Conservation (phyloP, 2,888 invertebrate species). For the Digitonthophagus gazella region DNA sequence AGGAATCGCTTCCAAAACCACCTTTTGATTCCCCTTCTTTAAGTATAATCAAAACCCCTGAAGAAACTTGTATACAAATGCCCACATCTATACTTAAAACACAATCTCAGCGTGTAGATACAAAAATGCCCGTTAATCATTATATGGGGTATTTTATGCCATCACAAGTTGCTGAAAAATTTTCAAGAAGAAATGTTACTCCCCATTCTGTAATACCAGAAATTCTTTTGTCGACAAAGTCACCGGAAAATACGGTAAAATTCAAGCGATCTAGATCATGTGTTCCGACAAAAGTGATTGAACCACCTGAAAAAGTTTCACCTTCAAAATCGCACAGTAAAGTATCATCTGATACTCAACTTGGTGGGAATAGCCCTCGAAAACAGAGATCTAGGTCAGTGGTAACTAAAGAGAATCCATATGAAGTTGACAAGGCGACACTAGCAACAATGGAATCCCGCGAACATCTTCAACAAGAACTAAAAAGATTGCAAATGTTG, state of each 20-base stretch:
- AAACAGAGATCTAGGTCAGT: constrained; percentile 19
- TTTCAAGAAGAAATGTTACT: constrained; percentile 1
- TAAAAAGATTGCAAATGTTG: constrained; percentile 16
- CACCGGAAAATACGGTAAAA: background rate
- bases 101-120: too few relatives aligned
- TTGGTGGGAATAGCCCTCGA: background rate
- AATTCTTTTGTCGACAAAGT: too few relatives aligned
- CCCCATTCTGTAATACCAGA: background rate
- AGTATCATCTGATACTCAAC: constrained; percentile 10
- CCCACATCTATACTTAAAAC: too few relatives aligned
- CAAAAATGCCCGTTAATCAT: too few relatives aligned
- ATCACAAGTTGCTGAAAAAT: constrained; percentile 4
- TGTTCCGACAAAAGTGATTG: constrained; percentile 8
- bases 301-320: background rate
- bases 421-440: background rate
- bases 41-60: too few relatives aligned
- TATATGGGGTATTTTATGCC: constrained; percentile 3
- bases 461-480: constrained; percentile 21
- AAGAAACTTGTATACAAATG: too few relatives aligned
- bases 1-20: too few relatives aligned
- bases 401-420: constrained; percentile 3
- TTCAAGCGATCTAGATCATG: constrained; percentile 24
- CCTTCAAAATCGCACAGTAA: constrained; percentile 12
- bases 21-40: too few relatives aligned
- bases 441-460: constrained; percentile 1